A percentile compares a stretch with the other conserved stretches of the same genome.
These are phyloP conservation scores for Hetaerina titia DNA, from an alignment of 2,888 invertebrate species.

Conservation along the genomic window DNA sequence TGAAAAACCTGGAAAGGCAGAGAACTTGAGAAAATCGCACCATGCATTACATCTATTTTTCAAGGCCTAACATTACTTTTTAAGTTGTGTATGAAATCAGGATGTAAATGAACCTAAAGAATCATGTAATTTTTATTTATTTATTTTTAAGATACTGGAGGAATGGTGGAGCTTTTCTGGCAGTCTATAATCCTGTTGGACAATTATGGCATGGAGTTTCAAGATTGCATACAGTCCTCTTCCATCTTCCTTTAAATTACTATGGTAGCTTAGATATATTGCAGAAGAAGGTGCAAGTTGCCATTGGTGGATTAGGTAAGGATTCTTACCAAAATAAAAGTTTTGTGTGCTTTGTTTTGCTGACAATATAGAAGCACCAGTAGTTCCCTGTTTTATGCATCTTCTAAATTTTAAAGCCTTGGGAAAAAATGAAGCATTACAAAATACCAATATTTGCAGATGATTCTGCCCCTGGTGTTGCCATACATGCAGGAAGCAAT, in stretches of 20 bases:
- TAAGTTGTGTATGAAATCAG: too few relatives aligned
- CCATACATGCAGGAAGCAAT: constrained; percentile 47
- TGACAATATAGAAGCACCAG: too few relatives aligned
- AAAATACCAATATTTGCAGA: constrained; percentile 15
- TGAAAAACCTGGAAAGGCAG: too few relatives aligned
- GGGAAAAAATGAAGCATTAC: not conserved
- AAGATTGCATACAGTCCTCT: not conserved
- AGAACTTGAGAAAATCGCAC: too few relatives aligned
- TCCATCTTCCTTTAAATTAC: not conserved
- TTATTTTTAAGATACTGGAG: constrained; percentile 37
- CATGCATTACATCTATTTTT: too few relatives aligned
- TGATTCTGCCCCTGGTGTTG: constrained; percentile 16
- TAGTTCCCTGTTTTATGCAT: too few relatives aligned
- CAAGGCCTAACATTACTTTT: too few relatives aligned
- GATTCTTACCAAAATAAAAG: not conserved
- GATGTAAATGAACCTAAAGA: too few relatives aligned
- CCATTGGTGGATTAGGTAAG: constrained; percentile 20
- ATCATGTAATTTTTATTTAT: too few relatives aligned
- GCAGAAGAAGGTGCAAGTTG: constrained; percentile 1
- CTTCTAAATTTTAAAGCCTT: not conserved
- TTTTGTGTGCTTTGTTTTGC: too few relatives aligned
- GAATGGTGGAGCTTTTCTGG: constrained; percentile 7
- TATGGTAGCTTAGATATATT: not conserved
- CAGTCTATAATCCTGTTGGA: constrained; percentile 42
- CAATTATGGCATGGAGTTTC: constrained; percentile 58